A percentile compares a stretch with the other conserved stretches of the same genome.
Conservation (phyloP, 2,888 invertebrate genomes). For the Beris morrisii region DNA sequence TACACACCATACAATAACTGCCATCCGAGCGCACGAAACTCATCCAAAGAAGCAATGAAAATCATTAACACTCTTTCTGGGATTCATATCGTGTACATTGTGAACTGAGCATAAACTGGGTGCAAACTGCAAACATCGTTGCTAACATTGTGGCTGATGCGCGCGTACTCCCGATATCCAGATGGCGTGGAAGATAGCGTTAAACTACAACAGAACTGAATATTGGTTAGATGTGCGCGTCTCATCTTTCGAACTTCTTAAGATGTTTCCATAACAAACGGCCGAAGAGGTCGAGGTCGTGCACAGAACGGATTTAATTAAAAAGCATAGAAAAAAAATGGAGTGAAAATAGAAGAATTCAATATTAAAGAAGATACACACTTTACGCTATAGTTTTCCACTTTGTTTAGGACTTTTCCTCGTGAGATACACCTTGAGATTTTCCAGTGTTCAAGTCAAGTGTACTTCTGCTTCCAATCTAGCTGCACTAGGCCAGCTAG, state of each 20-base stretch:
- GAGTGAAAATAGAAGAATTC: too few relatives aligned
- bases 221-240: conserved; percentile 7
- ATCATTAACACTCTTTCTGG: conserved; percentile 23
- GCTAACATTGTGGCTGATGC: conserved; percentile 10
- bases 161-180: conserved; percentile 15
- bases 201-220: conserved; percentile 21
- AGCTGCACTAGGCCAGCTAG: too few relatives aligned
- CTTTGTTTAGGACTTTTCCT: too few relatives aligned
- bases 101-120: background rate
- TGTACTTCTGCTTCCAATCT: too few relatives aligned
- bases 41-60: conserved; percentile 20
- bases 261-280: conserved; percentile 27
- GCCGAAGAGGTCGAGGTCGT: conserved; percentile 30
- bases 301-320: conserved; percentile 31
- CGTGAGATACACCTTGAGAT: too few relatives aligned
- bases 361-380: too few relatives aligned
- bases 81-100: too few relatives aligned
- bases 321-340: conserved; percentile 13
- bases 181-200: conserved; percentile 21
- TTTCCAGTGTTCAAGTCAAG: too few relatives aligned
- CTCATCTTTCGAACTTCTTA: conserved; percentile 8
- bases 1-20: background rate
- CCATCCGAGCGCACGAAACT: conserved; percentile 23
- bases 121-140: conserved; percentile 14
- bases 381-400: too few relatives aligned